Evolutionary conservation across 2,797 vertebrate species (phyloP).

Genomic region (Microctenopoma stevenorrisi): DNA sequence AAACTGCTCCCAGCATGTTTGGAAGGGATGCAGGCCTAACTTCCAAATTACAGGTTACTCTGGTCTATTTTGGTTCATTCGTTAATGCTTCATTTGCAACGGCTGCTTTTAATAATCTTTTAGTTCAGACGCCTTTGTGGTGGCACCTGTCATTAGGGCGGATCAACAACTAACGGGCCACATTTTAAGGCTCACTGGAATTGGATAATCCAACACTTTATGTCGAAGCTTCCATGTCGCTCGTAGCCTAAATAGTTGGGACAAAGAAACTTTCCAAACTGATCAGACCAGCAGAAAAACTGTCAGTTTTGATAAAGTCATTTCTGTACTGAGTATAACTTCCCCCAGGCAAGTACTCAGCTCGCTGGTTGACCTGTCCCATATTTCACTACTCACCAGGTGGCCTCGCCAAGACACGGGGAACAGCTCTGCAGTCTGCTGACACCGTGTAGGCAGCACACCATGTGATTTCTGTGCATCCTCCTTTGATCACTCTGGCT

Average conservation of each 20-base stretch:
- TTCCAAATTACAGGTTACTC: background rate
- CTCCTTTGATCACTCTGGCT: conserved; percentile 35
- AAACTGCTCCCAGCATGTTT: conserved; percentile 2
- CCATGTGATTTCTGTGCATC: conserved; percentile 37
- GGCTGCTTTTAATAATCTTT: background rate
- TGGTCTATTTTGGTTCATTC: background rate
- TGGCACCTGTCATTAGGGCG: too few relatives aligned
- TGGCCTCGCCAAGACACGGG: conserved; percentile 40
- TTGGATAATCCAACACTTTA: background rate
- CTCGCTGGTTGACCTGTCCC: conserved; percentile 50
- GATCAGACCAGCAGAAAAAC: conserved; percentile 17
- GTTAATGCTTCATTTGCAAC: background rate
- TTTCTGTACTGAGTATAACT: conserved; percentile 40
- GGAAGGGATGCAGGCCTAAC: background rate
- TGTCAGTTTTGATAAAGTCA: conserved; percentile 50
- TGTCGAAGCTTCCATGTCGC: too few relatives aligned
- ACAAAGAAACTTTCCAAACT: conserved; percentile 12
- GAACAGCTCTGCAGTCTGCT: conserved; percentile 35
- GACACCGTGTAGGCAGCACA: conserved; percentile 34
- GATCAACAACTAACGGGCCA: too few relatives aligned
- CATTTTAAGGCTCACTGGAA: background rate
- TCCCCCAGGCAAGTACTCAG: conserved; percentile 31
- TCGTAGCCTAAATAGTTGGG: conserved; percentile 42
- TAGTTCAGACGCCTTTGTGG: too few relatives aligned
- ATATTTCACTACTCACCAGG: conserved; percentile 52